A percentile compares a stretch with the other conserved stretches of the same genome.
Evolutionary conservation across 2,113 vertebrate species (phyloP).

Genomic region (Heloderma charlesbogerti): DNA sequence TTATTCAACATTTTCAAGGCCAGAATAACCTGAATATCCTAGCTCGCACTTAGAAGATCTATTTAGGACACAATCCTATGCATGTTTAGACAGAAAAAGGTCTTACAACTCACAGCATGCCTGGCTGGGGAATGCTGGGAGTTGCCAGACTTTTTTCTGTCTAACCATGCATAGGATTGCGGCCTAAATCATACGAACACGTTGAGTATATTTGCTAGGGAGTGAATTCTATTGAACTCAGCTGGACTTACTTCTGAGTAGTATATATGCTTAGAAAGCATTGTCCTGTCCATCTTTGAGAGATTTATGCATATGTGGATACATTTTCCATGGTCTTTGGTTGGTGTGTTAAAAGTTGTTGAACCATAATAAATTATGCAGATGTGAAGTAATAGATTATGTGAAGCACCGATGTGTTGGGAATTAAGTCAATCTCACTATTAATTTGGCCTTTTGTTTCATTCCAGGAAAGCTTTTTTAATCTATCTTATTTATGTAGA

Average conservation of each 20-base stretch:
- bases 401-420: conserved; percentile 25
- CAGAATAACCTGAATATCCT: background rate
- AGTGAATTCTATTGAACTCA: background rate
- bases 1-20: background rate
- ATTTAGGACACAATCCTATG: background rate
- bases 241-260: background rate
- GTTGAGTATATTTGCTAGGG: background rate
- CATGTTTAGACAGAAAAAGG: no score
- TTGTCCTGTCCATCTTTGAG: background rate
- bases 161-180: no score
- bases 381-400: conserved; percentile 64
- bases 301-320: conserved; percentile 25
- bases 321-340: conserved; percentile 36
- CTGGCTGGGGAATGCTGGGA: no score
- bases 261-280: background rate
- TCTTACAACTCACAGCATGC: no score
- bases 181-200: background rate
- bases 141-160: no score
- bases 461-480: conserved; percentile 45
- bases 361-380: conserved; percentile 67
- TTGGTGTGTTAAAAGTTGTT: conserved; percentile 38
- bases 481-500: conserved; percentile 51
- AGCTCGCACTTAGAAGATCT: background rate
- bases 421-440: conserved; percentile 56
- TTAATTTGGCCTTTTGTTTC: conserved; percentile 61